phyloP scores from a whole-genome alignment of 2,888 invertebrate genomes.

The Meteorus colon region DNA sequence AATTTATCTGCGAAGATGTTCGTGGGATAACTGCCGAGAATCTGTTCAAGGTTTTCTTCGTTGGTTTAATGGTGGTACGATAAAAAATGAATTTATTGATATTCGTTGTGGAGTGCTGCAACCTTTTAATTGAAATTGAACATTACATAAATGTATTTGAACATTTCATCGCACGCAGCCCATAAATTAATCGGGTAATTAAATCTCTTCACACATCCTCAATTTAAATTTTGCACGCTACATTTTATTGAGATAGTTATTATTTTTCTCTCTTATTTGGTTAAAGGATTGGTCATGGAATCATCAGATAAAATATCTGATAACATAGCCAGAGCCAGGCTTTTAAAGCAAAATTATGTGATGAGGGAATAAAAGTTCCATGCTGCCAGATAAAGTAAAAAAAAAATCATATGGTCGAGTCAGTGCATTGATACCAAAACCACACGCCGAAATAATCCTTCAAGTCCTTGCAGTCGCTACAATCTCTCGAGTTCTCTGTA shows the following conservation, averaged over 20 bases:
- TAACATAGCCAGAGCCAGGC: neutral
- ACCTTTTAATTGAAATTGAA: neutral
- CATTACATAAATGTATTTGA: neutral
- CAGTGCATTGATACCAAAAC: constrained; percentile 30
- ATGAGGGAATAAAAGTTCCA: neutral
- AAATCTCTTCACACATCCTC: constrained; percentile 4
- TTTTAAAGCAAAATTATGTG: neutral
- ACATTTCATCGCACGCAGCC: neutral
- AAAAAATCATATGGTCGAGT: constrained; percentile 25
- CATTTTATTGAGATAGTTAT: constrained; percentile 38
- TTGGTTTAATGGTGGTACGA: neutral
- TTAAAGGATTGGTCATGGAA: neutral
- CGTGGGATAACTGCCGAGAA: constrained; percentile 4
- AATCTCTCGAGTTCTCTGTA: neutral
- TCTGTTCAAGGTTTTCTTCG: neutral
- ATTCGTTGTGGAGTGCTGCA: neutral
- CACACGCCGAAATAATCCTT: constrained; percentile 21
- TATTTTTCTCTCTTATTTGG: neutral
- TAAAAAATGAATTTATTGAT: constrained; percentile 1
- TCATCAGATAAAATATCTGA: neutral
- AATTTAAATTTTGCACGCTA: constrained; percentile 41
- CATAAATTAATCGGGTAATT: neutral
- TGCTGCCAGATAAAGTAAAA: neutral
- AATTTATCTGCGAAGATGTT: neutral
- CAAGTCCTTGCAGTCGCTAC: neutral